Evolutionary conservation across 2,888 invertebrate genomes (phyloP).

Genomic region (Andrena minutula): DNA sequence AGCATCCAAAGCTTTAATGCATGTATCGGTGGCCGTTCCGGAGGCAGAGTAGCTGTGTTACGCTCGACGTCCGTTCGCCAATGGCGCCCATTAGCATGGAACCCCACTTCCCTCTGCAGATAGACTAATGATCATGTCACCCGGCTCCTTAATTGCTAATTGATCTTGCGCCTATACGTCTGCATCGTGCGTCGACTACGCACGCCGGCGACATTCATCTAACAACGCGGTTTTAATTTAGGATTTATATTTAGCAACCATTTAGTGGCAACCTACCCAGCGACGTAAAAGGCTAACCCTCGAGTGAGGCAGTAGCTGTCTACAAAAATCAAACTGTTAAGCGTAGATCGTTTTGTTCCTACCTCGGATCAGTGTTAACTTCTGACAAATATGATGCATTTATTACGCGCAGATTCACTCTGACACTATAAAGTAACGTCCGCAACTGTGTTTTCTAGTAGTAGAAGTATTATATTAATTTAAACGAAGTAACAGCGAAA

Average conservation of each 20-base stretch:
- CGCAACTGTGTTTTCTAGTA: too few species aligned
- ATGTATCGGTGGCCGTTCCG: slow-evolving; percentile 56
- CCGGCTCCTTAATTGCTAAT: slow-evolving; percentile 79
- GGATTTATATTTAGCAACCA: background rate
- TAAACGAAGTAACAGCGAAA: too few species aligned
- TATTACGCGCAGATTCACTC: too few species aligned
- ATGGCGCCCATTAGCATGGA: slow-evolving; percentile 65
- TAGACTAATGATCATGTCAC: slow-evolving; percentile 79
- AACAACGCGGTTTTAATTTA: slow-evolving; percentile 5
- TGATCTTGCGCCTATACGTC: slow-evolving; percentile 74
- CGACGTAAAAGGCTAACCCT: background rate
- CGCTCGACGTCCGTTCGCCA: slow-evolving; percentile 63
- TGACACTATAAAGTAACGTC: too few species aligned
- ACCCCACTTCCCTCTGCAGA: slow-evolving; percentile 52
- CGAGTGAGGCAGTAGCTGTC: background rate
- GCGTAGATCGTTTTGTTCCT: too few species aligned
- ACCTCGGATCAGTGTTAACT: too few species aligned
- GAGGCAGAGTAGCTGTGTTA: slow-evolving; percentile 52
- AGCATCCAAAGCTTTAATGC: slow-evolving; percentile 60
- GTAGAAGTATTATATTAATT: too few species aligned
- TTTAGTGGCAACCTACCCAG: background rate
- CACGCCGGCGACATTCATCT: slow-evolving; percentile 17
- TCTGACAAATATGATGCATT: too few species aligned
- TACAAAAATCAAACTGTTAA: background rate
- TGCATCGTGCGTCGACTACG: slow-evolving; percentile 39